Percentiles rank a stretch among this genome's conserved stretches.
Conservation (phyloP, 2,113 vertebrate species). For the Nycticryphes semicollaris region DNA sequence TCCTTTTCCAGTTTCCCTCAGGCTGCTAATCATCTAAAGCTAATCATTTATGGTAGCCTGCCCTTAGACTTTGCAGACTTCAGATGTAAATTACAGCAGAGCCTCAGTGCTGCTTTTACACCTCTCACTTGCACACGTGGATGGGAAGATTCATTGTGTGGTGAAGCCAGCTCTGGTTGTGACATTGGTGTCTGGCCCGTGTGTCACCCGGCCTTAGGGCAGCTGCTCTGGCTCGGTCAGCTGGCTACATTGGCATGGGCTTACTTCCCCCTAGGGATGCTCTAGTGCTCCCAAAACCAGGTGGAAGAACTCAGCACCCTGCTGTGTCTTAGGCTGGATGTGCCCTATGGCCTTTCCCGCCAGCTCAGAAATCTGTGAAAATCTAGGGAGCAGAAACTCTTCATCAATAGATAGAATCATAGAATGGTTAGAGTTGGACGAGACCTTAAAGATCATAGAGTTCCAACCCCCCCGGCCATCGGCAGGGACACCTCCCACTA, state of each 20-base stretch:
- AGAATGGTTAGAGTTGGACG: too few species aligned
- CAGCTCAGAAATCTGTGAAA: neutral
- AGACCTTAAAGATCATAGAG: too few species aligned
- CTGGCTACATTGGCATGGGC: neutral
- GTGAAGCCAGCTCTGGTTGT: neutral
- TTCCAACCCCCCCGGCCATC: too few species aligned
- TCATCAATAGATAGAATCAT: too few species aligned
- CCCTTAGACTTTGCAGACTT: neutral
- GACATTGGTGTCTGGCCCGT: neutral
- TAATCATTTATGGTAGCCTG: neutral
- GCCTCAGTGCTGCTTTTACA: neutral
- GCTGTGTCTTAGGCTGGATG: neutral
- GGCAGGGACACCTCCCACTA: too few species aligned
- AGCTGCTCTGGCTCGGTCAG: neutral
- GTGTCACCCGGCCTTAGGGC: neutral
- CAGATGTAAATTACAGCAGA: neutral
- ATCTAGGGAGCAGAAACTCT: neutral
- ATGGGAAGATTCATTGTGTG: neutral
- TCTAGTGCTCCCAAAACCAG: rapidly evolving
- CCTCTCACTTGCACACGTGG: rapidly evolving
- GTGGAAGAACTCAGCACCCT: neutral
- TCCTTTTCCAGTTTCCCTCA: neutral
- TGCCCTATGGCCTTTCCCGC: neutral
- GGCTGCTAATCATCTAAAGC: neutral
- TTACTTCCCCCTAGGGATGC: neutral